Base-by-base conservation (phyloP, 2,888 invertebrate species). In the Cheilosia pagana region DNA sequence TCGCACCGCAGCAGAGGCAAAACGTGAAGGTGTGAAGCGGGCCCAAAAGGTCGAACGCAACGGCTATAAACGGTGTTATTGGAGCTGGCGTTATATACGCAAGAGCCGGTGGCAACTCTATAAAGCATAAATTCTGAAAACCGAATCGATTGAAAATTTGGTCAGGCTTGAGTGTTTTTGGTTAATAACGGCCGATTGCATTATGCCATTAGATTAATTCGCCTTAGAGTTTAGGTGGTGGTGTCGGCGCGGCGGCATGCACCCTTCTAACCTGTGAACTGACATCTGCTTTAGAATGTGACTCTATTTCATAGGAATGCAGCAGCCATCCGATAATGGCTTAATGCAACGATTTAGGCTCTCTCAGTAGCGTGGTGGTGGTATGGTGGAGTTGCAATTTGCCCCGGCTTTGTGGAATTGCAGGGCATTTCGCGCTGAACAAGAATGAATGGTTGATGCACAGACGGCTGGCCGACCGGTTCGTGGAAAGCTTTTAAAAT, bases 111-210 rank as follows among this genome's bases (percentile, higher is more conserved):
- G 60, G 67, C 67, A 48, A 81, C 48, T 83, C 79, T 72, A 72
- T 76, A 78, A 82, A 70, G 76, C 79, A 82, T 83, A 87, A 81
- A 79, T 87, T 75, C 59, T 74, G 53, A 62, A 81, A 87, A 86
- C 86, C 87, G 82, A 87, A 87, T 87, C 87, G 87, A 87, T 87
- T 87, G 87, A 87, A 87, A 87, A 83, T 87, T 87, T 88, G 87
- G 88, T 88, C 85, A 87, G 83, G 87, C 87, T 86, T 87, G 88
- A 87, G 88, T 88, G 87, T 87, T 88, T 87, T 87, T 78, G 87
- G 87, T 88, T 88, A 86, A 88, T 87, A 88, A 87, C 79, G 59
- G 86, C 77, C 86, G 81, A 87, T 87, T 87, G 86, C 87, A 87
- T 87, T 86, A 86, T 86, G 75, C 87, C 81, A 86, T 88, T 87